Base-by-base conservation (phyloP, 2,888 invertebrate genomes). In the Phyto melanocephala region DNA sequence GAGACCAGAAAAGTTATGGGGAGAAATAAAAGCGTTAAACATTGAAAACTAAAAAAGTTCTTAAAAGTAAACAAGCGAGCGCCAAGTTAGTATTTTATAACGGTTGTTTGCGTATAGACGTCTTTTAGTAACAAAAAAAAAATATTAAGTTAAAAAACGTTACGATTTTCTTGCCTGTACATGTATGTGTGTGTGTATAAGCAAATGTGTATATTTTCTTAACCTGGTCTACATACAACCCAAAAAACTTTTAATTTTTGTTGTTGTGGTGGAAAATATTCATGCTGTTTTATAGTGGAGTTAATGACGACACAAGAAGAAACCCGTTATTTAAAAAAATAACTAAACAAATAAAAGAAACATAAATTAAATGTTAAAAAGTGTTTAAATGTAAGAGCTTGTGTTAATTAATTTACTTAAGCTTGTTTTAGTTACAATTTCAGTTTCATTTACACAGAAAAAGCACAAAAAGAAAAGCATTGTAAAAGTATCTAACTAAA, bases 21-120 rank as follows among this genome's bases (percentile, higher is more conserved):
- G 62, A 70, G 54, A 50, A 63, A 52, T 11, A 28, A 62, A 54
- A 63, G 3, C 33, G 56, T 58, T 17, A 40, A 54, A 62, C n/a
- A 77, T 42, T 60, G 22, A 33, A 33, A 33, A 56, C 28, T 33
- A 47, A 40, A 24, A 76, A 52, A 45, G 67, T 80, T 72, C 74
- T 74, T n/a, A 54, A 67, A 37, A 67, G 54, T 74, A 80, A 80
- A 80, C 72, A 80, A 80, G 76, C 45, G 72, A 50, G 62, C 45
- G 68, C 62, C 63, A 76, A 74, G 83, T 87, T 87, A 90, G 91
- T 90, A 87, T 86, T 88, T 87, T 87, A 85, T 90, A 90, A 90
- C 90, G 91, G 90, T 90, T 90, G 90, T 90, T 90, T 90, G 91
- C 89, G 90, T 90, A 90, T 85, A 86, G 91, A 88, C 90, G 90